These are phyloP conservation scores for Palythoa heliodiscus DNA, from an alignment of 92 coral and sea anemone genomes.

Conservation along the genomic window DNA sequence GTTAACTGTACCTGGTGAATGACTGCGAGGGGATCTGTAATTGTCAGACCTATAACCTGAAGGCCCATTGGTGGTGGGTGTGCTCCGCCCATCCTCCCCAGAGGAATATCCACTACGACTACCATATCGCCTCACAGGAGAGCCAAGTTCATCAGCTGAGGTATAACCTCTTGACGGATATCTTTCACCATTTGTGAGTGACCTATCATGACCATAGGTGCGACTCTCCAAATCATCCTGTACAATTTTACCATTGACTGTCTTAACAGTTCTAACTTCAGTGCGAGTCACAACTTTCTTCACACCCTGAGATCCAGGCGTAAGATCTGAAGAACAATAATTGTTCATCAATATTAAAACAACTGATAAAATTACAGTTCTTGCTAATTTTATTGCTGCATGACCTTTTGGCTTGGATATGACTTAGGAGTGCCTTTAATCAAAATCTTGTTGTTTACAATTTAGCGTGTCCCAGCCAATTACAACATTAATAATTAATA, in stretches of 20 bases:
- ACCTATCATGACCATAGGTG: conserved; percentile 69
- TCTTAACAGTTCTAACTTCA: conserved; percentile 71
- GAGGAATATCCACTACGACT: conserved; percentile 77
- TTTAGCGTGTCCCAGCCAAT: no score
- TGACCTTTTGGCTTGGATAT: no score
- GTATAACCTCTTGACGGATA: conserved; percentile 61
- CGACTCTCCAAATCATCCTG: conserved; percentile 62
- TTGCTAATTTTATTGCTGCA: no score
- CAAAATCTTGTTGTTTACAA: no score
- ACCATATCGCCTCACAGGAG: conserved; percentile 64
- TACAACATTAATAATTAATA: no score
- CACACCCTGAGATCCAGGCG: conserved; percentile 77
- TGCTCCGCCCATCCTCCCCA: conserved; percentile 75
- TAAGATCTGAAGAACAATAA: conserved; percentile 49
- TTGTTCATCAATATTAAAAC: no score
- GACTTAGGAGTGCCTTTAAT: no score
- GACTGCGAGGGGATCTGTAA: conserved; percentile 56
- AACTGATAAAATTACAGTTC: no score
- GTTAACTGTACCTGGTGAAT: conserved; percentile 16
- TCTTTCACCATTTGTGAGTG: conserved; percentile 69
- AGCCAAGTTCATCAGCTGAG: conserved; percentile 73
- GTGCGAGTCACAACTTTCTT: conserved; percentile 88
- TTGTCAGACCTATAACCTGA: conserved; percentile 80
- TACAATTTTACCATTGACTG: conserved; percentile 83
- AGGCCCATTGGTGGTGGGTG: conserved; percentile 70